Base-by-base conservation (phyloP, 2,888 invertebrate species). In the Caenorhabditis drosophilae region DNA sequence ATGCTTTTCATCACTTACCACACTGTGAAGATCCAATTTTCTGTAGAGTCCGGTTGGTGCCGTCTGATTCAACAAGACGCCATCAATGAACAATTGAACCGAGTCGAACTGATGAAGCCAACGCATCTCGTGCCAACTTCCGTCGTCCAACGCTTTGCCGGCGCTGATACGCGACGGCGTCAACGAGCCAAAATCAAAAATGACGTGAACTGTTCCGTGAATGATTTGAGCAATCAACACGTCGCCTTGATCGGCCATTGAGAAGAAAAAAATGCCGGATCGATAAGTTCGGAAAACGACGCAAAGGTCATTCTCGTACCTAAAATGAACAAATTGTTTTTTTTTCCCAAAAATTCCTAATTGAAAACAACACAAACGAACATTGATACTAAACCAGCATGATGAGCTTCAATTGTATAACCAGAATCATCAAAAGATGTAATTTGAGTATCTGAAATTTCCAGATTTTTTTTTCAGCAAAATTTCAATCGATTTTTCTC, bases 21-120 rank as follows among this genome's bases (percentile, higher is more conserved):
- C 61, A 16, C 55, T 68, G 48, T 82, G 77, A n/a, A 81, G 67
- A 67, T 81, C 81, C 36, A 81, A 62, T 70, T 82, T 81, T 46
- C 81, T 50, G 59, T 82, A 81, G n/a, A 82, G 62, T 15, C 80
- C 80, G 7, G 73, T 72, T 1, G 81, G 80, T 38, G 76, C 73
- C 3, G 81, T 81, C 34, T 73, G 70, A 61, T 81, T 81, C 31
- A 76, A 53, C 3, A 77, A 52, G 11, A 80, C 78, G 9, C 77
- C 77, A 53, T 81, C 81, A 27, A 81, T 72, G 26, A 64, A 62
- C 20, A 73, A 53, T 54, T 81, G 72, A 16, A 81, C 81, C 12
- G 78, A 77, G 45, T 81, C 81, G 55, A 82, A 81, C 45, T 81
- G 81, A 52, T 81, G 81, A 7, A 75, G 61, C 81, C 81, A 81